A percentile compares a stretch with the other conserved stretches of the same genome.
These are phyloP conservation scores for Trididemnum clinides DNA, from an alignment of 23 tunicate species.

Conservation along the genomic window DNA sequence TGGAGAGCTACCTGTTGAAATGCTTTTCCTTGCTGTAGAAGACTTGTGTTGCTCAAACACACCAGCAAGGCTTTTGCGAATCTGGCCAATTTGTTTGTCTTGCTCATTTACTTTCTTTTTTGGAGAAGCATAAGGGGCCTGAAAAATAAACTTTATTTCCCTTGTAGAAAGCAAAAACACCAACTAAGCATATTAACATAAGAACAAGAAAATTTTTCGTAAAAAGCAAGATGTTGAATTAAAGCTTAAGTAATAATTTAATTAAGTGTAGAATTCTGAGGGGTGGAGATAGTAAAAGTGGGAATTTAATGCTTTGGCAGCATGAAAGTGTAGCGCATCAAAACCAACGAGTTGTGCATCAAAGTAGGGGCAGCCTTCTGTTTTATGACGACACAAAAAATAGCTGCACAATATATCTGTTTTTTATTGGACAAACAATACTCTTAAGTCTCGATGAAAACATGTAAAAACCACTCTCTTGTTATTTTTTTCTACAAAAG, in stretches of 20 bases:
- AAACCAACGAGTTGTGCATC: too few species aligned
- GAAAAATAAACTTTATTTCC: background rate
- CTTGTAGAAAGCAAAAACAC: too few species aligned
- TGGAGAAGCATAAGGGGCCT: background rate
- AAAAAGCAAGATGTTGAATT: too few species aligned
- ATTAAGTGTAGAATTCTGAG: too few species aligned
- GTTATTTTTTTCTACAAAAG: too few species aligned
- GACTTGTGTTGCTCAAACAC: slow-evolving; percentile 27
- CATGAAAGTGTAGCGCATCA: too few species aligned
- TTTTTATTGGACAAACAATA: background rate
- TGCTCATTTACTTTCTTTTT: background rate
- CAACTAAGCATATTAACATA: too few species aligned
- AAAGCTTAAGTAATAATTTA: too few species aligned
- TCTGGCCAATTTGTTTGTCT: background rate
- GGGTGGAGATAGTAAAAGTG: too few species aligned
- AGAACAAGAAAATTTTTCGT: too few species aligned
- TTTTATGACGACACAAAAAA: background rate
- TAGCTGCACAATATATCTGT: background rate
- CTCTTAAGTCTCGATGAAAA: background rate
- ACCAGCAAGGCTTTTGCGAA: slow-evolving; percentile 30
- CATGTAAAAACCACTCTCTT: background rate
- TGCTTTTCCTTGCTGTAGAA: background rate
- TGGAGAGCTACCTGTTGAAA: background rate
- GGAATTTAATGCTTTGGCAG: too few species aligned
- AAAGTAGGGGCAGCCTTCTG: too few species aligned